Conservation (phyloP, 92 coral and sea anemone species). For the Pocillopora meandrina region DNA sequence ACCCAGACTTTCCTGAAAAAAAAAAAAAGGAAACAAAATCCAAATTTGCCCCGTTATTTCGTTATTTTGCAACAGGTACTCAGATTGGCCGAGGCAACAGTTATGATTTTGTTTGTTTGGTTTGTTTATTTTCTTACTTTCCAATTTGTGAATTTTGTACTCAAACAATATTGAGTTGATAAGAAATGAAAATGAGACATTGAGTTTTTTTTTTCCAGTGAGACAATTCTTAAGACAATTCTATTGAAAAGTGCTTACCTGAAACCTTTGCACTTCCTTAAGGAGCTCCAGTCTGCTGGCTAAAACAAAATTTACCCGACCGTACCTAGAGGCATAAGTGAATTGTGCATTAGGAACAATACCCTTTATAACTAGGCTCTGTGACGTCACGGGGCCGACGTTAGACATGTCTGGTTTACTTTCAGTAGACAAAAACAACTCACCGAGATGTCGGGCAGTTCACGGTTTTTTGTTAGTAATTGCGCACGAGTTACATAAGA, state of each 20-base stretch:
- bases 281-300: conserved; percentile 91
- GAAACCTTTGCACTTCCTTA: conserved; percentile 93
- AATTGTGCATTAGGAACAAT: neutral
- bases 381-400: no score
- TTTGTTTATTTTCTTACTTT: no score
- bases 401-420: no score
- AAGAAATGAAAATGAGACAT: neutral
- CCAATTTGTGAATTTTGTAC: no score
- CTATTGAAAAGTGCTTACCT: conserved; percentile 43
- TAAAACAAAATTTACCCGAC: conserved; percentile 94
- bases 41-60: neutral
- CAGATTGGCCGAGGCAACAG: no score
- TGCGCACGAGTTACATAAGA: no score
- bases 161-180: neutral
- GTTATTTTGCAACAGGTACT: neutral
- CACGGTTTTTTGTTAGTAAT: no score
- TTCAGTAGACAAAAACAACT: no score
- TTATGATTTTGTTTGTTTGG: no score
- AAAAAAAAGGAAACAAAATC: neutral
- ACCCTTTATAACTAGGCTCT: no score
- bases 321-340: conserved; percentile 62
- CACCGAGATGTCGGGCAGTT: no score
- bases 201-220: no score
- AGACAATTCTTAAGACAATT: neutral
- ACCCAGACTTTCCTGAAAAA: conserved; percentile 86